Evolutionary conservation across 2,888 invertebrate species (phyloP).

Genomic region (Meta bourneti): DNA sequence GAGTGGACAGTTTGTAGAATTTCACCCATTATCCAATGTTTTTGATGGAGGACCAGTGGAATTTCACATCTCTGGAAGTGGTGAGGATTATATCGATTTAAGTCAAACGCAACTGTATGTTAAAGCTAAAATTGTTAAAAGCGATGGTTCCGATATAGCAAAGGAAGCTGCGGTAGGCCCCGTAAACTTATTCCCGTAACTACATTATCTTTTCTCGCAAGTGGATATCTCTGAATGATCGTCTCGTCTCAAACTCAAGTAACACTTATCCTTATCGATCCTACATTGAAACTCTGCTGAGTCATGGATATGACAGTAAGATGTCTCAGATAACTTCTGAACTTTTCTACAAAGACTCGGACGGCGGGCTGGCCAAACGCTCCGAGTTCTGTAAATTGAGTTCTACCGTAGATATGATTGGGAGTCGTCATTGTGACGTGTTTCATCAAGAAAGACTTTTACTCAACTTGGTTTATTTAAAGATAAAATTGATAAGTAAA

Average conservation of each 20-base stretch:
- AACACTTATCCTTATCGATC: slow-evolving; percentile 51
- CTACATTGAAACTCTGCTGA: slow-evolving; percentile 34
- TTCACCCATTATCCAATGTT: slow-evolving; percentile 24
- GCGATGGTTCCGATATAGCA: not conserved
- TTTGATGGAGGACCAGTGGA: too few relatives aligned
- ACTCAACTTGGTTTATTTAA: slow-evolving; percentile 23
- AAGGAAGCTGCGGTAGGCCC: not conserved
- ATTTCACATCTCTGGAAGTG: too few relatives aligned
- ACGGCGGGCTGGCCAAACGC: slow-evolving; percentile 48
- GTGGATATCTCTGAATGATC: slow-evolving; percentile 51
- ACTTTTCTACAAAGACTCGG: slow-evolving; percentile 41
- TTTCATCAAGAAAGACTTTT: slow-evolving; percentile 55
- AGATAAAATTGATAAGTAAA: slow-evolving; percentile 67
- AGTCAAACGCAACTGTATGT: not conserved
- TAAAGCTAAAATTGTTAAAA: slow-evolving; percentile 4
- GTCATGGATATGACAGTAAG: slow-evolving; percentile 34
- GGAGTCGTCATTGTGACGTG: slow-evolving; percentile 55
- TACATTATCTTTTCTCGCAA: not conserved
- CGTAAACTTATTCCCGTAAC: not conserved
- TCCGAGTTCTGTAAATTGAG: not conserved
- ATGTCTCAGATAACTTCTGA: slow-evolving; percentile 31
- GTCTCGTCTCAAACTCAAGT: slow-evolving; percentile 14
- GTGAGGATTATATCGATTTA: too few relatives aligned
- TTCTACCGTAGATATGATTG: slow-evolving; percentile 57
- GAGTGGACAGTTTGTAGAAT: slow-evolving; percentile 27